Evolutionary conservation across 2,888 invertebrate genomes (phyloP).

Genomic region (Epistrophe grossulariae): DNA sequence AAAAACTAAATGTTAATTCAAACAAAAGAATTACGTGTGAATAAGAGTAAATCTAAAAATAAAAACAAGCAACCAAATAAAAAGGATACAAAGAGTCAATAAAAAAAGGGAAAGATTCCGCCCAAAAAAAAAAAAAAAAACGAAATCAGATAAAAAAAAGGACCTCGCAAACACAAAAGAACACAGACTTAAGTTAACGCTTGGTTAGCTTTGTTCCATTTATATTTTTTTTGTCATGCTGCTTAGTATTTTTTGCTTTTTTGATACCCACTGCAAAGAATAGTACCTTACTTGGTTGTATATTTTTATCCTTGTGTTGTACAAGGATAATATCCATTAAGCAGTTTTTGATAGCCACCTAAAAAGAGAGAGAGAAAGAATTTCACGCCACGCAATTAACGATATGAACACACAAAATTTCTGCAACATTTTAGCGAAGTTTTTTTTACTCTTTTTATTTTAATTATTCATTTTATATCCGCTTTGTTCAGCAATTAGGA

Average conservation of each 20-base stretch:
- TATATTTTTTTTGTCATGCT: conserved; percentile 21
- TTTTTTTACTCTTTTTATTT: conserved; percentile 33
- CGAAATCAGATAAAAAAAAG: conserved; percentile 64
- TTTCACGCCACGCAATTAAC: conserved; percentile 68
- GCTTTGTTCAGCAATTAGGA: conserved; percentile 65
- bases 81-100: conserved; percentile 13
- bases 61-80: background rate
- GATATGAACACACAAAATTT: conserved; percentile 64
- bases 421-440: conserved; percentile 42
- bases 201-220: conserved; percentile 56
- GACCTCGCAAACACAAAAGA: conserved; percentile 50
- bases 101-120: conserved; percentile 28
- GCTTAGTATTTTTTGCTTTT: conserved; percentile 42
- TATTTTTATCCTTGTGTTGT: conserved; percentile 52
- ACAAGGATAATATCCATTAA: conserved; percentile 73
- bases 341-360: conserved; percentile 67
- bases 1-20: conserved; percentile 1
- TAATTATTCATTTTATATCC: conserved; percentile 58
- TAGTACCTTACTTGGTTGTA: background rate
- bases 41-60: background rate
- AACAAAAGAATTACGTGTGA: conserved; percentile 17
- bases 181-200: conserved; percentile 59
- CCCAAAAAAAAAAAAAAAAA: background rate
- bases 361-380: conserved; percentile 23
- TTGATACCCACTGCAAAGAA: background rate